These are phyloP conservation scores for Lonchura striata DNA, from an alignment of 2,113 vertebrate genomes.

Conservation along the genomic window DNA sequence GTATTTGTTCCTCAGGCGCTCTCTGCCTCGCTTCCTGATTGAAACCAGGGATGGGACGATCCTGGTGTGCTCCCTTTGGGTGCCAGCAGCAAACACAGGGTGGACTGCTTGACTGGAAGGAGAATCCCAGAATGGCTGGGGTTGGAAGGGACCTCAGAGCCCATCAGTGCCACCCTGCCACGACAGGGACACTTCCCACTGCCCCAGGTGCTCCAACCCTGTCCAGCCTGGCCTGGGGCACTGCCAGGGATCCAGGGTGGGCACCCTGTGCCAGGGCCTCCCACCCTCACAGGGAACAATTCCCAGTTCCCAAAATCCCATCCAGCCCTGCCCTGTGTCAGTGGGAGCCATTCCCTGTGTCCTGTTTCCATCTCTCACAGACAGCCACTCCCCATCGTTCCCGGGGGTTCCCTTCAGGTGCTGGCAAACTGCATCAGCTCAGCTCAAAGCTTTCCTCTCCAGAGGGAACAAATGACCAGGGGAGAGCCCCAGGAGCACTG, in stretches of 20 bases:
- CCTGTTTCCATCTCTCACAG: not conserved
- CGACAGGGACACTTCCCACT: not conserved
- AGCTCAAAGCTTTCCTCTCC: not conserved
- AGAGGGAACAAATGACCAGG: too few relatives aligned
- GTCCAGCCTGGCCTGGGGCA: not conserved
- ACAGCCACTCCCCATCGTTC: not conserved
- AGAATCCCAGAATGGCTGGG: not conserved
- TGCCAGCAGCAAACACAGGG: not conserved
- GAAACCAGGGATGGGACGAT: not conserved
- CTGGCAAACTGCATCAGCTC: not conserved
- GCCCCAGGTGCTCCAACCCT: not conserved
- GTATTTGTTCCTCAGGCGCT: not conserved
- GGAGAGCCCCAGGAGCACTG: too few relatives aligned
- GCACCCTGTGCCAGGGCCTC: not conserved
- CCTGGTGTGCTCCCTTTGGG: not conserved
- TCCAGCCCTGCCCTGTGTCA: too few relatives aligned
- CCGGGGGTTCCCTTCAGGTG: not conserved
- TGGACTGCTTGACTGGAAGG: not conserved
- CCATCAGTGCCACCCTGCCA: not conserved
- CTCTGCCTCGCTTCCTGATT: not conserved
- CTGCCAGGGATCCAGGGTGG: not conserved
- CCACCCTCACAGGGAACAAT: not conserved
- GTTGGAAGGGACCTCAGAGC: not conserved
- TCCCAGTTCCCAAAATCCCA: not conserved
- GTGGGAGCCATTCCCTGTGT: too few relatives aligned